A percentile compares a stretch with the other conserved stretches of the same genome.
These are phyloP conservation scores for Siphlonurus alternatus DNA, from an alignment of 2,888 invertebrate species.

Conservation along the genomic window DNA sequence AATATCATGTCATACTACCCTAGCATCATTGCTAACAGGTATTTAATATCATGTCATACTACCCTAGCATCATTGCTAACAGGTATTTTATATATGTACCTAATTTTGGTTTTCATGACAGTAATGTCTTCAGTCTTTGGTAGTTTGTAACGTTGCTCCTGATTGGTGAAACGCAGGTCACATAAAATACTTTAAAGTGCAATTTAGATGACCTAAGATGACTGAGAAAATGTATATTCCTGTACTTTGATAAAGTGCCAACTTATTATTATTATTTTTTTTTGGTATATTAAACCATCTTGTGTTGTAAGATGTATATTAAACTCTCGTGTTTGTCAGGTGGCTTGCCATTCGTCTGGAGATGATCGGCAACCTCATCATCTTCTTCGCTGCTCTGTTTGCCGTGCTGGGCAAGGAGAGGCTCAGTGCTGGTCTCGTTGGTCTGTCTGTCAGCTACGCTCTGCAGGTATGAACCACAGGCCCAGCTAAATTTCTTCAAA, in stretches of 20 bases:
- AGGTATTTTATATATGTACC: constrained; percentile 29
- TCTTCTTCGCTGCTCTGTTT: constrained; percentile 37
- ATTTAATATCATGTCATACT: constrained; percentile 34
- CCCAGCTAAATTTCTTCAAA: too few species aligned
- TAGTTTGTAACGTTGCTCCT: too few species aligned
- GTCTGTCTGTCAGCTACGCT: constrained; percentile 32
- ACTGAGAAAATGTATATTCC: too few species aligned
- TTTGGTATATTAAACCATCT: too few species aligned
- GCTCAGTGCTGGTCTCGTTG: constrained; percentile 28
- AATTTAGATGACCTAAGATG: too few species aligned
- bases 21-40: constrained; percentile 74
- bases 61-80: constrained; percentile 83
- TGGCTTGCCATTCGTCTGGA: constrained; percentile 30
- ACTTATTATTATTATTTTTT: too few species aligned
- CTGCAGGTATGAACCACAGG: constrained; percentile 26
- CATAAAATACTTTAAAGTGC: too few species aligned
- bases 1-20: constrained; percentile 48
- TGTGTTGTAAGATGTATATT: neutral
- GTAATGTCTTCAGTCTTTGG: neutral
- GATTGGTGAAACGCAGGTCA: too few species aligned
- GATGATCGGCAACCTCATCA: constrained; percentile 35
- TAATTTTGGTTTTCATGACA: neutral
- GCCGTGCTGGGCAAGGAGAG: constrained; percentile 28
- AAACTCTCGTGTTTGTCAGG: constrained; percentile 14
- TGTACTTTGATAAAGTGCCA: too few species aligned